Evolutionary conservation across 2,797 vertebrate species (phyloP), one percentile per base, ranked within the genome.

Genomic region (Ambastaia sidthimunki): DNA sequence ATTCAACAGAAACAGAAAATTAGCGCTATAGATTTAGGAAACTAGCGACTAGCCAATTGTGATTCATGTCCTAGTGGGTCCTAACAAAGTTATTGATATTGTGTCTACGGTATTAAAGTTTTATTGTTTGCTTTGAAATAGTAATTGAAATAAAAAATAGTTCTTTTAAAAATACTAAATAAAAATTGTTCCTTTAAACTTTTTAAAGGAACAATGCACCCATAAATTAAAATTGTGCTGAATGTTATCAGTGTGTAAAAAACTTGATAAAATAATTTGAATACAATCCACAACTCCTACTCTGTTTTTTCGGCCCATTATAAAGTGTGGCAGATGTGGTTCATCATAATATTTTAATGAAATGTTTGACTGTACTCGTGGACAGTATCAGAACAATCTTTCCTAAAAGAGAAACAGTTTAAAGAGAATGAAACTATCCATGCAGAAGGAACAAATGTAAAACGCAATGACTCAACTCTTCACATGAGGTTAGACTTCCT

Each of bases 381-480:
- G 31, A 41, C 15, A n/a, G 10, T 18, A n/a, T 54, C 9, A 1
- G 19, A 66, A 15, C 19, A 66, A 75, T 6, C 31, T 54, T 19
- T 21, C 21, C 2, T 10, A 59, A 73, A 10, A 47, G 55, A 47
- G 60, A 19, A 4, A 25, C 73, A 48, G 21, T 57, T 12, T 3
- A 23, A 62, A 28, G 57, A 74, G 19, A 71, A 62, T 52, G 31
- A 37, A 76, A 31, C 47, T 50, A 1, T 7, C 25, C 41, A 70
- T 47, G 66, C 70, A 66, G 66, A 78, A 70, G 16, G 25, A 60
- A 50, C 67, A 57, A 59, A 67, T 44, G 52, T 23, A 59, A 84
- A 67, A 31, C 18, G 74, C 66, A 68, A 31, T 82, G 23, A 82
- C 66, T 75, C 67, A 44, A 70, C 41, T 73, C 63, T 59, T 60